phyloP scores from a whole-genome alignment of 2,888 invertebrate species.

The Venusia cambrica region DNA sequence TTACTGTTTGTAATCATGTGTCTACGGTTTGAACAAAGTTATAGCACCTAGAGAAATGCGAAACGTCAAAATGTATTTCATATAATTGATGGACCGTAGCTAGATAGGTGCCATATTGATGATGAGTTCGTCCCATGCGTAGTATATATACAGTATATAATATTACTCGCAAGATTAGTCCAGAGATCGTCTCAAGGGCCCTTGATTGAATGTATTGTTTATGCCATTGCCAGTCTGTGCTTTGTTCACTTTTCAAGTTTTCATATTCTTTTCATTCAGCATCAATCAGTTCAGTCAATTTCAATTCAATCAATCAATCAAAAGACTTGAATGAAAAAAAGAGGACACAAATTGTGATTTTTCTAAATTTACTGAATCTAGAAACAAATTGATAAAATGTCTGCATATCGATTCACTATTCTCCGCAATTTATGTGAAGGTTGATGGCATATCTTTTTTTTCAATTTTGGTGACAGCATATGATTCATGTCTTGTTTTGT shows the following conservation, averaged over 20 bases:
- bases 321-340: conserved; percentile 18
- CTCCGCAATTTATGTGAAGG: conserved; percentile 32
- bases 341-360: conserved; percentile 27
- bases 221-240: conserved; percentile 5
- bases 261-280: too few relatives aligned
- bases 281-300: conserved; percentile 6
- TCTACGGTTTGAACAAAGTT: too few relatives aligned
- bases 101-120: too few relatives aligned
- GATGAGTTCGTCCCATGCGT: too few relatives aligned
- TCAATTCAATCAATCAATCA: conserved; percentile 21
- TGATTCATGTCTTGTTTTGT: conserved; percentile 62
- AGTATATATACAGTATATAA: too few relatives aligned
- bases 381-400: conserved; percentile 32
- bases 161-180: too few relatives aligned
- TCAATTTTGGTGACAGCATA: conserved; percentile 40
- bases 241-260: conserved; percentile 3
- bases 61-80: too few relatives aligned
- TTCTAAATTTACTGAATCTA: conserved; percentile 34
- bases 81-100: too few relatives aligned
- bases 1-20: too few relatives aligned
- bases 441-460: conserved; percentile 36
- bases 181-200: too few relatives aligned
- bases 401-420: conserved; percentile 32
- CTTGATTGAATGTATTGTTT: too few relatives aligned
- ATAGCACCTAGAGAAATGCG: too few relatives aligned